Evolutionary conservation across 2,797 vertebrate genomes (phyloP).

Genomic region (Staurois parvus): DNA sequence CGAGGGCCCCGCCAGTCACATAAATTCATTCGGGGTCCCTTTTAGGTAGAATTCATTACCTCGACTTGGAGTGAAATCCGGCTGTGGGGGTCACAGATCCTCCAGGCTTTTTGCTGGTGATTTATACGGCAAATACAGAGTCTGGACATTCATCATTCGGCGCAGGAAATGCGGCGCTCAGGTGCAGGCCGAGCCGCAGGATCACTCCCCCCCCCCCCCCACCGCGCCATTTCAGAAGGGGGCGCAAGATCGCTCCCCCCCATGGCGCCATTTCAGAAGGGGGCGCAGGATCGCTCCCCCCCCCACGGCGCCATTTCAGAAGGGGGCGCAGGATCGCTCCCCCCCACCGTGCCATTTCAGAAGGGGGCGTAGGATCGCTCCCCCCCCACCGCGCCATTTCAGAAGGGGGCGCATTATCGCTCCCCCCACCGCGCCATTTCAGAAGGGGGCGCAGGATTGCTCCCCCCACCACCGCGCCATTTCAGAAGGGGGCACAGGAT

Average conservation of each 20-base stretch:
- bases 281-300: too few relatives aligned
- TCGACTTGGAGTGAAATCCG: constrained; percentile 53
- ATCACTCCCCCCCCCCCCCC: background rate
- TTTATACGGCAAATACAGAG: constrained; percentile 54
- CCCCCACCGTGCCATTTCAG: too few relatives aligned
- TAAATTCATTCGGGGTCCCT: constrained; percentile 61
- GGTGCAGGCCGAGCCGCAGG: background rate
- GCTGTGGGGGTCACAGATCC: constrained; percentile 45
- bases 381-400: too few relatives aligned
- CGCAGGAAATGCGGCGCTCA: constrained; percentile 5
- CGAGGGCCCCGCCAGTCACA: constrained; percentile 32
- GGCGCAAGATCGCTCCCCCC: too few relatives aligned
- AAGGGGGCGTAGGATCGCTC: too few relatives aligned
- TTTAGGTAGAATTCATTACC: constrained; percentile 63
- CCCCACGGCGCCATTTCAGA: too few relatives aligned
- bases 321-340: too few relatives aligned
- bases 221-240: too few relatives aligned
- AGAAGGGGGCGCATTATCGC: too few relatives aligned
- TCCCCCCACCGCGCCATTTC: too few relatives aligned
- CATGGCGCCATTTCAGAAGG: too few relatives aligned
- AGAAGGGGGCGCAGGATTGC: constrained; percentile 29
- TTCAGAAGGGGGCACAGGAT: too few relatives aligned
- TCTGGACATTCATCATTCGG: constrained; percentile 48
- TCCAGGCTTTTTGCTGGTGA: constrained; percentile 38
- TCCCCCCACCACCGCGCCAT: background rate